Percentiles rank a stretch among this genome's conserved stretches.
Conservation (phyloP, 1,140 invertebrate species). For the Heliconius himera region DNA sequence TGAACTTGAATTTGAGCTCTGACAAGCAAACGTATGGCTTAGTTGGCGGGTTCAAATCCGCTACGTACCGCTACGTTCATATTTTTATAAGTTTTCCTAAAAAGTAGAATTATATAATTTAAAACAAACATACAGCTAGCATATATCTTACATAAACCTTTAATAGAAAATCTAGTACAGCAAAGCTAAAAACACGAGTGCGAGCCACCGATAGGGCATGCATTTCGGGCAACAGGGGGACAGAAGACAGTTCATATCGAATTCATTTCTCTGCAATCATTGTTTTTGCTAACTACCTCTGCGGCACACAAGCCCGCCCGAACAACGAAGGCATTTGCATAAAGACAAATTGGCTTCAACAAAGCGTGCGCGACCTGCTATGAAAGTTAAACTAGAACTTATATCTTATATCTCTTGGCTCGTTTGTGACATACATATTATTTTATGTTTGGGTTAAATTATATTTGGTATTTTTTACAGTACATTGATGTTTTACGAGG, state of each 20-base stretch:
- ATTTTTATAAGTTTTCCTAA: too few relatives aligned
- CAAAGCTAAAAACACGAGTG: constrained; percentile 2
- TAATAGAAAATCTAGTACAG: background rate
- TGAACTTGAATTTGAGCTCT: too few relatives aligned
- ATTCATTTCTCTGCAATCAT: constrained; percentile 43
- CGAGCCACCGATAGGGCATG: background rate
- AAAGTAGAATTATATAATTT: background rate
- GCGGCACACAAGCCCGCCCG: constrained; percentile 40
- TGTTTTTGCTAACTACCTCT: constrained; percentile 47
- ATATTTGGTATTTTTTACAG: background rate
- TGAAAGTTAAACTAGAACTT: constrained; percentile 39
- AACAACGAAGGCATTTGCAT: constrained; percentile 44
- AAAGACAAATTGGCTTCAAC: constrained; percentile 45
- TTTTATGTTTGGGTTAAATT: background rate
- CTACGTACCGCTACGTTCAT: too few relatives aligned
- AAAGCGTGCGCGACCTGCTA: constrained; percentile 38
- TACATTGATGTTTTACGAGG: too few relatives aligned
- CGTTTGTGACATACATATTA: constrained; percentile 23
- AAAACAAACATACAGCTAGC: background rate
- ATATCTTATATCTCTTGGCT: constrained; percentile 32
- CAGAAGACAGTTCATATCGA: constrained; percentile 39
- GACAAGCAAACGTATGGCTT: too few relatives aligned
- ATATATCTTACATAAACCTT: background rate
- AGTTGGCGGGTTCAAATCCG: too few relatives aligned
- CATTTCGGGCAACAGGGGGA: constrained; percentile 12